These are phyloP conservation scores for Lethocerus indicus DNA, from an alignment of 1,140 invertebrate genomes.

Conservation along the genomic window DNA sequence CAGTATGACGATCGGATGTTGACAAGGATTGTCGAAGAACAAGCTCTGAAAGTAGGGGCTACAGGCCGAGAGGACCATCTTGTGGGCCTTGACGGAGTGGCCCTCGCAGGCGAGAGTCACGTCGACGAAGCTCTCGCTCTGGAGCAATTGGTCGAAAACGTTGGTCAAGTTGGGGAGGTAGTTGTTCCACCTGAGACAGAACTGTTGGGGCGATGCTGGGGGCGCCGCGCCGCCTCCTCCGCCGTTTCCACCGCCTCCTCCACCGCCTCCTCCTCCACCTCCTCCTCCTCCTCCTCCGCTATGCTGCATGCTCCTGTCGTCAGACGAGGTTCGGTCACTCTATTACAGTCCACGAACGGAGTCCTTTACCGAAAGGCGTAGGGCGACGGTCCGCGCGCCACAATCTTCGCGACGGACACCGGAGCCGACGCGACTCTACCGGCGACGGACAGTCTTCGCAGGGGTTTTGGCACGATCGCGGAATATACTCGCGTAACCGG, in stretches of 20 bases:
- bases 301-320: background rate
- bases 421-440: too few species aligned
- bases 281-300: background rate
- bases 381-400: too few species aligned
- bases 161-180: conserved; percentile 80
- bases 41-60: conserved; percentile 81
- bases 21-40: conserved; percentile 81
- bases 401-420: too few species aligned
- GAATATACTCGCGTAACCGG: too few species aligned
- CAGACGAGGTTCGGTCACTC: background rate
- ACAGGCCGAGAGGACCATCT: conserved; percentile 82
- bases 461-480: too few species aligned
- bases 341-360: too few species aligned
- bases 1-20: conserved; percentile 81
- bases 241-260: conserved; percentile 2
- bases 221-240: conserved; percentile 7
- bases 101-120: conserved; percentile 84
- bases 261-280: conserved; percentile 7
- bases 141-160: conserved; percentile 80
- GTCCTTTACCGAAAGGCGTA: too few species aligned
- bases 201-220: conserved; percentile 37
- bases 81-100: conserved; percentile 78
- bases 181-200: conserved; percentile 88
- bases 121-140: conserved; percentile 81
- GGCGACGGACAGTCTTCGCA: too few species aligned